Conservation (phyloP, 1,140 invertebrate species). For the Calliphora vicina region DNA sequence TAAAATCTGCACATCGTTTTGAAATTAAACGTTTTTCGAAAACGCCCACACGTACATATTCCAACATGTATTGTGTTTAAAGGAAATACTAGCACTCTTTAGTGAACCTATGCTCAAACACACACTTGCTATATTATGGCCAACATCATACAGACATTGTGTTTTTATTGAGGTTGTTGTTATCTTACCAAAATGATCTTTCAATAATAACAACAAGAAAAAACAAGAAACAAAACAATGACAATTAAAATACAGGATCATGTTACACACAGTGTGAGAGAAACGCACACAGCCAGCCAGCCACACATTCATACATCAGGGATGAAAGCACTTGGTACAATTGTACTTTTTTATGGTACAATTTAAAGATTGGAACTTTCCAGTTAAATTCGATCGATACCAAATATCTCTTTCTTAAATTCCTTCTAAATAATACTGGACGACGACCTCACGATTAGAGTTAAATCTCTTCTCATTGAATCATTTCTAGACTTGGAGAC, state of each 20-base stretch:
- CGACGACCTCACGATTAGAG: no score
- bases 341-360: not conserved
- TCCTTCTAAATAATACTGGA: no score
- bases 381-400: no score
- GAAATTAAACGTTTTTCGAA: constrained; percentile 11
- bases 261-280: not conserved
- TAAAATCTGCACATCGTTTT: not conserved
- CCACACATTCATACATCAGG: not conserved
- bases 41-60: constrained; percentile 23
- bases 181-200: constrained; percentile 22
- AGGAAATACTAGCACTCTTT: not conserved
- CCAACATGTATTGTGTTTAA: no score
- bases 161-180: not conserved
- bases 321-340: not conserved
- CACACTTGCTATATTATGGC: not conserved
- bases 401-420: no score
- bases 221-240: constrained; percentile 10
- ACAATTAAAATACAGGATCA: constrained; percentile 33
- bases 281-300: not conserved
- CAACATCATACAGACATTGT: no score
- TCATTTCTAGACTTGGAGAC: no score
- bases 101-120: not conserved
- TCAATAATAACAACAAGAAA: not conserved
- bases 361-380: no score
- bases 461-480: no score